Evolutionary conservation across 2,888 invertebrate genomes (phyloP).

Genomic region (Synergus gifuensis): DNA sequence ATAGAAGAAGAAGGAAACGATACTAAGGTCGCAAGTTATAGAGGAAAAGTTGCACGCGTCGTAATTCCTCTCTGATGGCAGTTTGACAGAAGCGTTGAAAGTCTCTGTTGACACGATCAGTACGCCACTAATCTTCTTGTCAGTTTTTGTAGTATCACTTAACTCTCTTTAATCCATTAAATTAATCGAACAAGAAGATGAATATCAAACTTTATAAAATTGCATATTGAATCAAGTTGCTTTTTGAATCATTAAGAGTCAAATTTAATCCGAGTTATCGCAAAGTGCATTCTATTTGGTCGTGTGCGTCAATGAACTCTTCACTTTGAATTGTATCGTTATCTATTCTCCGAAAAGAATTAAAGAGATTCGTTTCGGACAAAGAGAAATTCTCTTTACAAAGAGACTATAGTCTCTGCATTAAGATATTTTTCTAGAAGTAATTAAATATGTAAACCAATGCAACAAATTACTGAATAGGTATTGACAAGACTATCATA

Average conservation of each 20-base stretch:
- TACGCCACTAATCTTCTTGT: background rate
- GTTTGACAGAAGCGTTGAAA: slow-evolving; percentile 38
- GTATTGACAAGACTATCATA: background rate
- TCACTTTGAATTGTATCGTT: background rate
- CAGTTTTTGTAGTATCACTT: background rate
- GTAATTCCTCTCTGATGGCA: background rate
- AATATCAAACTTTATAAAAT: background rate
- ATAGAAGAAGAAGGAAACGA: slow-evolving; percentile 31
- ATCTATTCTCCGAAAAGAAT: slow-evolving; percentile 11
- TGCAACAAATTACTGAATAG: background rate
- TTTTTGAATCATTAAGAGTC: background rate
- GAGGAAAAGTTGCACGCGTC: slow-evolving; percentile 10
- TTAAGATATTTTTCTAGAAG: background rate
- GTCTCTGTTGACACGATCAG: slow-evolving; percentile 23
- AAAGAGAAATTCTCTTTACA: slow-evolving; percentile 13
- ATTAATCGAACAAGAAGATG: background rate
- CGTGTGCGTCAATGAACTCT: slow-evolving; percentile 20
- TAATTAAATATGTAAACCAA: background rate
- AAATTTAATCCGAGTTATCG: slow-evolving; percentile 4
- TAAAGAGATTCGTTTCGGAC: slow-evolving; percentile 1
- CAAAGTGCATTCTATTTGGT: slow-evolving; percentile 11
- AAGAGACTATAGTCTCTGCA: background rate
- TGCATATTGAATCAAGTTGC: background rate
- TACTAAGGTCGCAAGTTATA: slow-evolving; percentile 9
- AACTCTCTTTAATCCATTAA: background rate